These are phyloP conservation scores for Progne subis DNA, from an alignment of 2,113 vertebrate genomes.

Conservation along the genomic window DNA sequence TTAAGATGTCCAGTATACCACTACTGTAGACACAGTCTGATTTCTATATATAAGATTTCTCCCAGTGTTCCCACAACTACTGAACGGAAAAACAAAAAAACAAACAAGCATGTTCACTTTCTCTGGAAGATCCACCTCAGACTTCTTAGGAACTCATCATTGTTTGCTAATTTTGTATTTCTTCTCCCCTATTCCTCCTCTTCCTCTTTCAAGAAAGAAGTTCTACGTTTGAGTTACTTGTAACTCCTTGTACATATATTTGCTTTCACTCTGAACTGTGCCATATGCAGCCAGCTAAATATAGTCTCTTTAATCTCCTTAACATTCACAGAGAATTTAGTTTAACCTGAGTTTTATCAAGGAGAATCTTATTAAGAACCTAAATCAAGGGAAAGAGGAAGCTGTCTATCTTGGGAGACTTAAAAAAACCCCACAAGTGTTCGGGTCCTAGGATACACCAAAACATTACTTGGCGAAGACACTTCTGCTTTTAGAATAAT, in stretches of 20 bases:
- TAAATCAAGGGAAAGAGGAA: not conserved
- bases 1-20: not conserved
- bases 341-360: constrained; percentile 50
- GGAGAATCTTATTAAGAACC: constrained; percentile 27
- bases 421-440: not conserved
- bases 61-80: not conserved
- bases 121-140: not conserved
- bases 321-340: constrained; percentile 33
- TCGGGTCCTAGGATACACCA: not conserved
- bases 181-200: not conserved
- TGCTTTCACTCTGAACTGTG: not conserved
- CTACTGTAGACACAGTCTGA: not conserved
- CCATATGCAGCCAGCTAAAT: not conserved
- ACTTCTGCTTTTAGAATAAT: not conserved
- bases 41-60: not conserved
- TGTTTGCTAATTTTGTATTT: not conserved
- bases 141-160: not conserved
- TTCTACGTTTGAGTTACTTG: not conserved
- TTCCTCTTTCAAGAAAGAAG: not conserved
- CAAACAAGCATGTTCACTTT: not conserved
- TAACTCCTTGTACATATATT: not conserved
- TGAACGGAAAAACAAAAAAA: not conserved
- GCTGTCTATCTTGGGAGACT: not conserved
- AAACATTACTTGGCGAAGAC: not conserved
- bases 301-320: constrained; percentile 57